Percentiles rank a stretch among this genome's conserved stretches.
Conservation (phyloP, 2,888 invertebrate species). For the Rhodophaea formosa region DNA sequence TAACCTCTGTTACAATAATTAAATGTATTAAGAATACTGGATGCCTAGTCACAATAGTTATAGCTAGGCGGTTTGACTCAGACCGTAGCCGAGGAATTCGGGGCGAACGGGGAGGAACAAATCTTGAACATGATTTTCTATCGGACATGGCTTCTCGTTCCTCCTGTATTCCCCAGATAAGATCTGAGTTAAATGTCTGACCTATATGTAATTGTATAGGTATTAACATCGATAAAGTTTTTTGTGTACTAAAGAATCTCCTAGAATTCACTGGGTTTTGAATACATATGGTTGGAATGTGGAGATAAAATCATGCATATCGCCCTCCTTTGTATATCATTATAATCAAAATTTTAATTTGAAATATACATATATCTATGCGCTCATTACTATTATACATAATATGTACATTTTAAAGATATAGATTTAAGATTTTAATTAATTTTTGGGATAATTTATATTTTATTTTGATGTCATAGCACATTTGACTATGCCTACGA, state of each 20-base stretch:
- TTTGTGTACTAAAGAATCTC: slow-evolving; percentile 20
- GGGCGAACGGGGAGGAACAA: too few relatives aligned
- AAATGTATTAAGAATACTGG: slow-evolving; percentile 54
- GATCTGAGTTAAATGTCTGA: too few relatives aligned
- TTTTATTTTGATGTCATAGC: slow-evolving; percentile 76
- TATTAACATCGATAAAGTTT: slow-evolving; percentile 19
- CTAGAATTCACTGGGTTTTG: slow-evolving; percentile 25
- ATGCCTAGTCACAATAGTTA: slow-evolving; percentile 58
- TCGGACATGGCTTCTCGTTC: too few relatives aligned
- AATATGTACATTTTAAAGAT: slow-evolving; percentile 72
- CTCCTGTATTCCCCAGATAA: too few relatives aligned
- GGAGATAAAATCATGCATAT: slow-evolving; percentile 75
- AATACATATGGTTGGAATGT: slow-evolving; percentile 70
- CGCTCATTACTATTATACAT: slow-evolving; percentile 70
- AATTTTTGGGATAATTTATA: slow-evolving; percentile 80
- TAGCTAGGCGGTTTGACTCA: too few relatives aligned
- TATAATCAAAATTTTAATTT: slow-evolving; percentile 49
- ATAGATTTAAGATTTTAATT: slow-evolving; percentile 76
- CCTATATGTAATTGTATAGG: slow-evolving; percentile 19
- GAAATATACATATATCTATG: slow-evolving; percentile 57
- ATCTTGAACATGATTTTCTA: too few relatives aligned
- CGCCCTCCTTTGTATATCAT: slow-evolving; percentile 64
- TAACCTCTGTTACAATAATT: slow-evolving; percentile 74
- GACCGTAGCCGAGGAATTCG: too few relatives aligned
- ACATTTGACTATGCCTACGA: slow-evolving; percentile 60